phyloP scores from a whole-genome alignment of 2,888 invertebrate genomes.

The Galerucella nymphaeae region DNA sequence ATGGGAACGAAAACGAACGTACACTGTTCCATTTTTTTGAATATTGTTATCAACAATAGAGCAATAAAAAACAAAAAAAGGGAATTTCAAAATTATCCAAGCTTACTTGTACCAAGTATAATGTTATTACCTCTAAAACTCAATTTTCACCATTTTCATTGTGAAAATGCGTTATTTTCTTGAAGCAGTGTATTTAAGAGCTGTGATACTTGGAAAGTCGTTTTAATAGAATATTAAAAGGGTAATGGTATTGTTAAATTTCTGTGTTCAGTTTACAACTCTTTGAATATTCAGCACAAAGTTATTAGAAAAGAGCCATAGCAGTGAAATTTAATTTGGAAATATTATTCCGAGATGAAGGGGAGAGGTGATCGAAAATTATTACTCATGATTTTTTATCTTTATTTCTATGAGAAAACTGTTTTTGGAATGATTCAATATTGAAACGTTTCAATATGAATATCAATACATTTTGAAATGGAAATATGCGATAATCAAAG shows the following conservation, averaged over 20 bases:
- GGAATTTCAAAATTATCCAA: no score
- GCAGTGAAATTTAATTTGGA: slow-evolving; percentile 34
- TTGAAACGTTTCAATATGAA: neutral
- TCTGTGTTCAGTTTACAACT: slow-evolving; percentile 40
- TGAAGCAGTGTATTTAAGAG: slow-evolving; percentile 3
- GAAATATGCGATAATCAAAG: neutral
- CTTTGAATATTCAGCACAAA: slow-evolving; percentile 42
- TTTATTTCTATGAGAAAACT: neutral
- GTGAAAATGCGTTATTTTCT: neutral
- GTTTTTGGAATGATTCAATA: neutral
- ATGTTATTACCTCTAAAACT: no score
- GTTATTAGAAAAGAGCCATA: slow-evolving; percentile 32
- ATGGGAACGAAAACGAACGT: no score
- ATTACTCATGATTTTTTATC: slow-evolving; percentile 22
- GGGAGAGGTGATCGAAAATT: slow-evolving; percentile 17
- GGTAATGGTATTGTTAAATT: slow-evolving; percentile 34
- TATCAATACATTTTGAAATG: neutral
- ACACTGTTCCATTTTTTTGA: no score
- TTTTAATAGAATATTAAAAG: slow-evolving; percentile 20
- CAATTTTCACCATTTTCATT: no score
- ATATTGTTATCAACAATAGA: no score
- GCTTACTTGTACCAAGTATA: no score
- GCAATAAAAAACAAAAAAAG: no score
- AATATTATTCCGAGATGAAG: slow-evolving; percentile 15
- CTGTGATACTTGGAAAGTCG: slow-evolving; percentile 2